Evolutionary conservation across 2,888 invertebrate genomes (phyloP).

Genomic region (Opisthograptis luteolata): DNA sequence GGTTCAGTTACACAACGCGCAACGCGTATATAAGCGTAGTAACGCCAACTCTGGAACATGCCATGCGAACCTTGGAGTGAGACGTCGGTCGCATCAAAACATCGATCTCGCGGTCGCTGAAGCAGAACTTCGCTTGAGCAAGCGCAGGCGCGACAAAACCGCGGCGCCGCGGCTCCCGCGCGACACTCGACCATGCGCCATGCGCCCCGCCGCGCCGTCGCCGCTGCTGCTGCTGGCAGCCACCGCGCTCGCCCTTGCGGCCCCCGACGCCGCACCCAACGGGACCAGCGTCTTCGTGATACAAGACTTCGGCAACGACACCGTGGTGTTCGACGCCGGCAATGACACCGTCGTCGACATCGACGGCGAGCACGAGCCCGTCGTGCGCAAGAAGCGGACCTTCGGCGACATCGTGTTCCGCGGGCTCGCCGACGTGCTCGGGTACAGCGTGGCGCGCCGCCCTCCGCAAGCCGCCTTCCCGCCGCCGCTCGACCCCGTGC

Average conservation of each 20-base stretch:
- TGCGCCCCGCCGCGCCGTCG: slow-evolving; percentile 64
- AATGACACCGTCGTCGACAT: slow-evolving; percentile 45
- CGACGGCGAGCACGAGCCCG: slow-evolving; percentile 62
- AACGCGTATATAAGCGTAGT: no score
- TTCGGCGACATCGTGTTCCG: slow-evolving; percentile 80
- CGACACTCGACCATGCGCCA: slow-evolving; percentile 69
- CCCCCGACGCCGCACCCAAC: slow-evolving; percentile 15
- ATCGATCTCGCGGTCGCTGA: slow-evolving; percentile 27
- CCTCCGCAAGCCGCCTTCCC: slow-evolving; percentile 68
- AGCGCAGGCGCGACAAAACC: slow-evolving; percentile 69
- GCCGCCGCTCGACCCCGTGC: slow-evolving; percentile 73
- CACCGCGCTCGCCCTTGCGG: slow-evolving; percentile 40
- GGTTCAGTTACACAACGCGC: no score
- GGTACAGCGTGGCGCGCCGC: slow-evolving; percentile 71
- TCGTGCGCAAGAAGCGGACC: slow-evolving; percentile 77
- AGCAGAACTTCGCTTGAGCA: slow-evolving; percentile 64
- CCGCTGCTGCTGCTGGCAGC: slow-evolving; percentile 50
- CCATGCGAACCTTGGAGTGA: no score
- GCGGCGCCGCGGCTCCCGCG: slow-evolving; percentile 61
- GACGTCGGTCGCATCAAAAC: slow-evolving; percentile 10
- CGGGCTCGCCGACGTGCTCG: slow-evolving; percentile 79
- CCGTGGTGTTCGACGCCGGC: slow-evolving; percentile 29
- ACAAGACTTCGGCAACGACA: slow-evolving; percentile 22
- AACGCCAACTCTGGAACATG: no score
- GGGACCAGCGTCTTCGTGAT: slow-evolving; percentile 16